Evolutionary conservation across 2,888 invertebrate genomes (phyloP).

Genomic region (Dilophus febrilis): DNA sequence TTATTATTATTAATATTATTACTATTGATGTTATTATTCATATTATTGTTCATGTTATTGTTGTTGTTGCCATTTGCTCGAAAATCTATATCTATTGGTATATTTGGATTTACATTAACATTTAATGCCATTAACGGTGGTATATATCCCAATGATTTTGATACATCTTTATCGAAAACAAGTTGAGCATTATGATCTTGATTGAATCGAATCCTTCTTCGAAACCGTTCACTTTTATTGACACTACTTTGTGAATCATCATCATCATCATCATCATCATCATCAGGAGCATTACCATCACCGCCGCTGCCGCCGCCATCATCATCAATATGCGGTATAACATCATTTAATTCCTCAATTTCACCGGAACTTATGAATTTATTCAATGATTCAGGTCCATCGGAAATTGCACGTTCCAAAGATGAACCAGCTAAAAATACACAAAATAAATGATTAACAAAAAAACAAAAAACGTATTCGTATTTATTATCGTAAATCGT

Average conservation of each 20-base stretch:
- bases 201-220: slow-evolving; percentile 23
- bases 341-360: slow-evolving; percentile 62
- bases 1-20: background rate
- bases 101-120: slow-evolving; percentile 16
- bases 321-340: slow-evolving; percentile 49
- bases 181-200: slow-evolving; percentile 26
- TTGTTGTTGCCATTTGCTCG: background rate
- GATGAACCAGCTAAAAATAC: slow-evolving; percentile 46
- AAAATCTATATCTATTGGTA: background rate
- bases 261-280: background rate
- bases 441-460: slow-evolving; percentile 2
- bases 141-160: slow-evolving; percentile 16
- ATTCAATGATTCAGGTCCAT: slow-evolving; percentile 60
- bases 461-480: background rate
- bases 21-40: background rate
- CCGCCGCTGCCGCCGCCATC: background rate
- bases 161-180: slow-evolving; percentile 14
- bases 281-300: background rate
- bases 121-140: slow-evolving; percentile 22
- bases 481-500: too few species aligned
- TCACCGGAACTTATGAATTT: slow-evolving; percentile 64
- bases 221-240: slow-evolving; percentile 7
- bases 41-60: too few species aligned
- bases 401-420: slow-evolving; percentile 55
- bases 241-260: background rate